Conservation (phyloP, 2,113 vertebrate species). For the Amphiprion ocellaris region DNA sequence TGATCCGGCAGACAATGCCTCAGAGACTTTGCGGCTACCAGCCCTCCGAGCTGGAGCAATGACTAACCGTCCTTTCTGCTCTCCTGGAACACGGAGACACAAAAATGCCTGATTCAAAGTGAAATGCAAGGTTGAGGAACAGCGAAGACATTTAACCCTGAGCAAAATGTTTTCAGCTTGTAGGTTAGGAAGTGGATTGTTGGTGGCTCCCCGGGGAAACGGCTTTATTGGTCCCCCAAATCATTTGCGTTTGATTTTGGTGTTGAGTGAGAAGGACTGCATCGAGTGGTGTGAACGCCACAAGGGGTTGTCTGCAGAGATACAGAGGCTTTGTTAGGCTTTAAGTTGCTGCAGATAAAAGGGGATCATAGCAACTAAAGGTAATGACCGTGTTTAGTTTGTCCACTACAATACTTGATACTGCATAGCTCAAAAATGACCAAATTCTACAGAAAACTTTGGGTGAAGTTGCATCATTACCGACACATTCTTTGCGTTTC, state of each 20-base stretch:
- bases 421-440: not conserved
- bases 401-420: not conserved
- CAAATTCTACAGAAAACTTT: not conserved
- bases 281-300: not conserved
- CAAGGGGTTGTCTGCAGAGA: conserved; percentile 8
- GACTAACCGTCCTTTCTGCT: conserved; percentile 28
- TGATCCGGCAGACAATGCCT: conserved; percentile 50
- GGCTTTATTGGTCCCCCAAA: not conserved
- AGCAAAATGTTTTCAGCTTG: conserved; percentile 44
- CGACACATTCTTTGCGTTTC: not conserved
- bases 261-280: conserved; percentile 9
- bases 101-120: conserved; percentile 48
- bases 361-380: conserved; percentile 1
- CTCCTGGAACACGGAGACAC: conserved; percentile 32
- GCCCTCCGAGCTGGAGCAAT: conserved; percentile 40
- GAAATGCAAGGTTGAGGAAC: conserved; percentile 32
- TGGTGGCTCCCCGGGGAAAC: not conserved
- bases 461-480: not conserved
- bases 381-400: conserved; percentile 1
- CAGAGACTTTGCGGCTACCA: conserved; percentile 24
- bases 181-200: not conserved
- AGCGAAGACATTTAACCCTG: conserved; percentile 31
- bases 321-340: not conserved
- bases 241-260: conserved; percentile 36
- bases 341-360: conserved; percentile 25